Evolutionary conservation across 35 echinoderm and acorn worm species (phyloP).

Genomic region (Lytechinus variegatus): DNA sequence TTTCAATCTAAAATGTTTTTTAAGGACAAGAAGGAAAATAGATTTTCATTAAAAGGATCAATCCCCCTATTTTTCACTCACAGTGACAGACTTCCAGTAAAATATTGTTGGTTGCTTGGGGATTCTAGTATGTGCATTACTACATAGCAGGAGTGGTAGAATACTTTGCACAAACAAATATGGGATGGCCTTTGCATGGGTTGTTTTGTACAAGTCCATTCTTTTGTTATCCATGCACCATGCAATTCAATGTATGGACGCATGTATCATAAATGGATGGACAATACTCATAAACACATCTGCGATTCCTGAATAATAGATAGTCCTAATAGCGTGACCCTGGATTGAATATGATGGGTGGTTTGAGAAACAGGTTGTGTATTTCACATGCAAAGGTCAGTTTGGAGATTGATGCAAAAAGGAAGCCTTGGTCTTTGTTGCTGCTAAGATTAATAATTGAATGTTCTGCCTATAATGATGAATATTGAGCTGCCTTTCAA

Average conservation of each 20-base stretch:
- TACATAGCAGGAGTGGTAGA: not conserved
- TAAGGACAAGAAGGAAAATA: too few species aligned
- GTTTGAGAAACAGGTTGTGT: not conserved
- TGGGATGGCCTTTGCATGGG: not conserved
- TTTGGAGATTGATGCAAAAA: not conserved
- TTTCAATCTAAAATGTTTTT: too few species aligned
- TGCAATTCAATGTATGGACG: not conserved
- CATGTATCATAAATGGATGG: not conserved
- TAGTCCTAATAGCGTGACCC: not conserved
- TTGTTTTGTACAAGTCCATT: not conserved
- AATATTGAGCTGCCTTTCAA: not conserved
- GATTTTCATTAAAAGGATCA: too few species aligned
- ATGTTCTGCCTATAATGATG: not conserved
- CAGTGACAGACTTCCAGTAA: not conserved
- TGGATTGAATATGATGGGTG: not conserved
- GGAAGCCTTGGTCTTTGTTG: not conserved
- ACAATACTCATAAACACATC: not conserved
- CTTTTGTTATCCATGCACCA: not conserved
- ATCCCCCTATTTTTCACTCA: not conserved
- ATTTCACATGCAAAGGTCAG: not conserved
- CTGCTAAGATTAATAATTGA: not conserved
- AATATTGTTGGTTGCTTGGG: not conserved
- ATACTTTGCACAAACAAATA: not conserved
- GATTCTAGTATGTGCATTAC: not conserved
- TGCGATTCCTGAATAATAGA: not conserved